phyloP scores from a whole-genome alignment of 1,140 invertebrate genomes.

The Caenorhabditis remanei region DNA sequence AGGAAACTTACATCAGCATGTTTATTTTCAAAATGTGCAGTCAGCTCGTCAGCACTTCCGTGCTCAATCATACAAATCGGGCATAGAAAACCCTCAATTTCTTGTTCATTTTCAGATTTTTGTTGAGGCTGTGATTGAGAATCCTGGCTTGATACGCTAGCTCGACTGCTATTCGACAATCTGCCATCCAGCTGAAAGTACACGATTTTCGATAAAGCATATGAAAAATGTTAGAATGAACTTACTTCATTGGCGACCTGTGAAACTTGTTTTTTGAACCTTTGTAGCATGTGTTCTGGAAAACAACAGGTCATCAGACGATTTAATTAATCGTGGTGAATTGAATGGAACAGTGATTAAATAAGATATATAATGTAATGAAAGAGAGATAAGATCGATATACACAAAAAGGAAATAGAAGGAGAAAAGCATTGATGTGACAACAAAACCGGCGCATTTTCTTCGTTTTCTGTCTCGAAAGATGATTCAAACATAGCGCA shows the following conservation, averaged over 20 bases:
- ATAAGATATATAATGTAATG: not conserved
- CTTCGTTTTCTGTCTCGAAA: conserved; percentile 11
- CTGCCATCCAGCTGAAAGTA: conserved; percentile 41
- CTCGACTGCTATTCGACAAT: not conserved
- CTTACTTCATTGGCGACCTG: conserved; percentile 59
- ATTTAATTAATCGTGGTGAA: not conserved
- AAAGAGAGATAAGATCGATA: not conserved
- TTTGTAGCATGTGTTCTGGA: conserved; percentile 56
- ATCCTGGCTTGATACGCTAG: conserved; percentile 19
- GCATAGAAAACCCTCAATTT: conserved; percentile 63
- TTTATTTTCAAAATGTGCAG: conserved; percentile 52
- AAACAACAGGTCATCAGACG: conserved; percentile 41
- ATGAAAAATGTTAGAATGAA: not conserved
- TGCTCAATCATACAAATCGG: conserved; percentile 60
- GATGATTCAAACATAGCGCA: conserved; percentile 52
- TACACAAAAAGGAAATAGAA: conserved; percentile 4
- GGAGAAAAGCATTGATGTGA: conserved; percentile 49
- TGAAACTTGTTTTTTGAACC: conserved; percentile 59
- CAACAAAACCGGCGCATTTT: conserved; percentile 45
- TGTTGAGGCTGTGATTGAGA: not conserved
- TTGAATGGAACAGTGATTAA: not conserved
- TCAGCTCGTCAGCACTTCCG: conserved; percentile 55
- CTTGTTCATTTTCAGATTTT: conserved; percentile 54
- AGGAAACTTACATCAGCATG: conserved; percentile 57
- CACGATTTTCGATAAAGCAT: not conserved